Conservation (phyloP, 2,888 invertebrate genomes). For the Sesamia inferens region DNA sequence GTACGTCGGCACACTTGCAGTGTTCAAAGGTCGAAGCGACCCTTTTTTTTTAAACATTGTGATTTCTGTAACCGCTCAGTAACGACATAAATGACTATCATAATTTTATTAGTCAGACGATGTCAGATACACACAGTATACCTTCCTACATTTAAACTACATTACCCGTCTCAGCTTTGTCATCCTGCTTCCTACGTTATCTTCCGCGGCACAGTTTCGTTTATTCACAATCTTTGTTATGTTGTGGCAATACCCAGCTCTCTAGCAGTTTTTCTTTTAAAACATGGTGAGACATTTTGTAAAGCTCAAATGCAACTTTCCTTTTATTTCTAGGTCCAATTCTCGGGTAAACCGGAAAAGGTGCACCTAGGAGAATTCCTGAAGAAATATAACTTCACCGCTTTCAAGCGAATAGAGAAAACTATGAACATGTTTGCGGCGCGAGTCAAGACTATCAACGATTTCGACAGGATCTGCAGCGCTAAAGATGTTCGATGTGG, state of each 20-base stretch:
- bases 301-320: neutral
- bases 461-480: conserved; percentile 73
- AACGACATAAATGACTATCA: too few species aligned
- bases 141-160: too few species aligned
- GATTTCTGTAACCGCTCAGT: too few species aligned
- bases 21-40: too few species aligned
- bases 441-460: conserved; percentile 69
- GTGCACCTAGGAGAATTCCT: conserved; percentile 70
- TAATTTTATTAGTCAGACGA: too few species aligned
- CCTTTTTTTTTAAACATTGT: too few species aligned
- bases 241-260: neutral
- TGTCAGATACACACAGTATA: too few species aligned
- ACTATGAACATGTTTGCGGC: conserved; percentile 69
- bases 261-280: neutral
- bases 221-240: neutral
- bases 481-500: conserved; percentile 70
- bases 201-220: neutral
- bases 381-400: conserved; percentile 70
- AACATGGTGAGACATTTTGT: neutral
- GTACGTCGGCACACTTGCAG: too few species aligned
- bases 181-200: neutral
- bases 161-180: neutral
- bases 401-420: conserved; percentile 70
- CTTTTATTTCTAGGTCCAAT: conserved; percentile 68
- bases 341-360: conserved; percentile 72